Conservation (phyloP, 2,888 invertebrate genomes). For the Chymomyza amoena region DNA sequence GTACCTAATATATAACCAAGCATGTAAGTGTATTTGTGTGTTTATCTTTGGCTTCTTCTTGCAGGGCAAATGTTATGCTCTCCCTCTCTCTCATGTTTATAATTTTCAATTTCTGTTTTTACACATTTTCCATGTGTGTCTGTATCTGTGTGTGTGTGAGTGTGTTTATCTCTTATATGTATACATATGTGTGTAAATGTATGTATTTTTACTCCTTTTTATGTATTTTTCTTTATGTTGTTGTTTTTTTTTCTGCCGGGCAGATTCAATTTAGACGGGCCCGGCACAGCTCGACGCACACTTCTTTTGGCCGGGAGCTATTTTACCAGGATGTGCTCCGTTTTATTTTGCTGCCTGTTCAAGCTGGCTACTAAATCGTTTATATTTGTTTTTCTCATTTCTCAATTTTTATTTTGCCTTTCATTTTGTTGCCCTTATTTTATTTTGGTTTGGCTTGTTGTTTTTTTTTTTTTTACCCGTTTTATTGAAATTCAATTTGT, state of each 20-base stretch:
- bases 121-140: conserved; percentile 30
- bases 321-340: conserved; percentile 45
- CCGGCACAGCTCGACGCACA: conserved; percentile 42
- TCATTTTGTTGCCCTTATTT: conserved; percentile 17
- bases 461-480: conserved; percentile 48
- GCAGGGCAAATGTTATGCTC: conserved; percentile 23
- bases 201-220: conserved; percentile 15
- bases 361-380: conserved; percentile 67
- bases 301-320: conserved; percentile 61
- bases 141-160: not conserved
- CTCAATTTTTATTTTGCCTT: conserved; percentile 15
- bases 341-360: conserved; percentile 4
- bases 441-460: conserved; percentile 16
- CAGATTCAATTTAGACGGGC: conserved; percentile 59
- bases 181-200: conserved; percentile 22
- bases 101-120: conserved; percentile 57
- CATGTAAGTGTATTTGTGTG: conserved; percentile 17
- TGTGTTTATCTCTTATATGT: conserved; percentile 4
- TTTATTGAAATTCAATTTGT: conserved; percentile 72
- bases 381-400: conserved; percentile 66
- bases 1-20: not conserved
- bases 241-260: conserved; percentile 20
- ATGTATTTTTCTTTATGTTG: conserved; percentile 5
- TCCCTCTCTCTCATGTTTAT: conserved; percentile 57
- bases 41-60: conserved; percentile 20